Conservation (phyloP, 2,797 vertebrate species). For the Alfaro cultratus region DNA sequence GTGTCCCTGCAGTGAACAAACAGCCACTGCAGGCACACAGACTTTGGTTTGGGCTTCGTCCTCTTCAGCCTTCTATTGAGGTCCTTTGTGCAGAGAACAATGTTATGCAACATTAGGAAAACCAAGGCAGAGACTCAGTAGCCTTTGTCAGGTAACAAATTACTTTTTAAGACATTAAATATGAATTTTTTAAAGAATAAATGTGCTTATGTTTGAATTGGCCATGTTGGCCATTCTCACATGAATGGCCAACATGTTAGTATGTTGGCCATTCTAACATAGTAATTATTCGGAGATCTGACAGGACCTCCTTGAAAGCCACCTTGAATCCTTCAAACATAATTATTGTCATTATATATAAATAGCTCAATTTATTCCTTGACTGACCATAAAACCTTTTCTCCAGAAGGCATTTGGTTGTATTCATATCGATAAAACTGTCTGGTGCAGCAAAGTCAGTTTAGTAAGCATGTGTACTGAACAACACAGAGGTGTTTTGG, state of each 20-base stretch:
- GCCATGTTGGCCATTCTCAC: background rate
- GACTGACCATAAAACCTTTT: background rate
- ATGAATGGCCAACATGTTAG: too few relatives aligned
- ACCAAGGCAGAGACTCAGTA: conserved; percentile 25
- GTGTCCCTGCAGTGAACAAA: conserved; percentile 49
- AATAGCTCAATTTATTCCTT: background rate
- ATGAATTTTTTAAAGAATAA: background rate
- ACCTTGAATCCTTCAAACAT: background rate
- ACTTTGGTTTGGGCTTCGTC: conserved; percentile 30
- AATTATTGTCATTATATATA: background rate
- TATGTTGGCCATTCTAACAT: background rate
- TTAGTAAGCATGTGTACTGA: too few relatives aligned
- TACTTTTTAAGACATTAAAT: background rate
- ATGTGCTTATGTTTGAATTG: background rate
- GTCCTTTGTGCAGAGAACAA: conserved; percentile 14
- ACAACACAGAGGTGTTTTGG: too few relatives aligned
- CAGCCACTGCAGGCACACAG: background rate
- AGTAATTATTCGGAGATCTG: background rate
- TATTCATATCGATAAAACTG: background rate
- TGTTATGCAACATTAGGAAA: too few relatives aligned
- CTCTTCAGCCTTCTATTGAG: conserved; percentile 39
- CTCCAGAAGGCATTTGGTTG: background rate
- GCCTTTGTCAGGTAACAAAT: conserved; percentile 27
- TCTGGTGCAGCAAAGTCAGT: background rate
- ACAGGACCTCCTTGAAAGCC: background rate